Conservation (phyloP, 2,113 vertebrate genomes). For the Tachycineta bicolor region DNA sequence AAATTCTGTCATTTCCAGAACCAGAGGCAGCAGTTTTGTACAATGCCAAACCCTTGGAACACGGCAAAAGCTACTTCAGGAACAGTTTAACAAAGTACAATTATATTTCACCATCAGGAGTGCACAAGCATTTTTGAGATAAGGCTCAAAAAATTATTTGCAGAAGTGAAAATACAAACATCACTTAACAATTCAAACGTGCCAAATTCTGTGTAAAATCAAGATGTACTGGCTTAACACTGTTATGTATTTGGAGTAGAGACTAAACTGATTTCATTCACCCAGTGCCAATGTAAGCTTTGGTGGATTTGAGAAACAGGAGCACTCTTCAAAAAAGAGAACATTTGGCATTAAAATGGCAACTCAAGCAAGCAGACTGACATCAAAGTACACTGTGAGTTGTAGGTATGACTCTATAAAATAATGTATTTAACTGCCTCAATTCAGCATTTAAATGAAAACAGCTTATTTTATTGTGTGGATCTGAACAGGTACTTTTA, state of each 20-base stretch:
- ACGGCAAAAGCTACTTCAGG: background rate
- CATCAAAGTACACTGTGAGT: background rate
- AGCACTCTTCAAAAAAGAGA: slow-evolving; percentile 8
- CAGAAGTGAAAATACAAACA: background rate
- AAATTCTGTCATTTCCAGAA: slow-evolving; percentile 1
- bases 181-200: background rate
- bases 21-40: background rate
- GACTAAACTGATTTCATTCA: slow-evolving; percentile 17
- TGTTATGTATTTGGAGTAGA: background rate
- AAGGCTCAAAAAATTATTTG: background rate
- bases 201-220: background rate
- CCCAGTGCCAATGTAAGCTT: background rate
- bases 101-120: background rate
- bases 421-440: background rate
- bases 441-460: background rate
- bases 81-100: background rate
- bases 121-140: background rate
- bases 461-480: background rate
- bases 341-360: background rate
- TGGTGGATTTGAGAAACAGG: background rate
- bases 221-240: background rate
- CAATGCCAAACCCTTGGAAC: background rate
- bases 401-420: background rate
- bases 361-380: background rate
- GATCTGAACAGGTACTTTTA: background rate